These are phyloP conservation scores for Argya squamiceps DNA, from an alignment of 2,797 vertebrate species.

Conservation along the genomic window DNA sequence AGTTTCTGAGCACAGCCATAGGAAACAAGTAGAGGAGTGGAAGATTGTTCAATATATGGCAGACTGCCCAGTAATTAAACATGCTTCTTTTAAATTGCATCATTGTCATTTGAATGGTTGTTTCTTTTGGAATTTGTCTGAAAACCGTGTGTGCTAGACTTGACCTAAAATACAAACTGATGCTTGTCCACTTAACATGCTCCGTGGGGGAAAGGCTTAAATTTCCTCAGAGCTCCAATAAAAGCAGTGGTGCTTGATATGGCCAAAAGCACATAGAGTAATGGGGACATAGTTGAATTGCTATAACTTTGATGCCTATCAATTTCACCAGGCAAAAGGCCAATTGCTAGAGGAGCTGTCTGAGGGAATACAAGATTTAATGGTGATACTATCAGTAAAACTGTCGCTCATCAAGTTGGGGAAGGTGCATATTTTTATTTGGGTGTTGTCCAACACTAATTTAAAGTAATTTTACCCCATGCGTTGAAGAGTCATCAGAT, in stretches of 20 bases:
- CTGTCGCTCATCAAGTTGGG: not conserved
- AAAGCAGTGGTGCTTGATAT: not conserved
- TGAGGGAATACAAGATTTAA: not conserved
- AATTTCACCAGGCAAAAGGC: slow-evolving; percentile 10
- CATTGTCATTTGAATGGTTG: not conserved
- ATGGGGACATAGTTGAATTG: not conserved
- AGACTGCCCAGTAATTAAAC: slow-evolving; percentile 22
- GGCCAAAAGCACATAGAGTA: not conserved
- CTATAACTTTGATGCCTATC: not conserved
- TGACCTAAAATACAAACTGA: not conserved
- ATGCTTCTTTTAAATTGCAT: not conserved
- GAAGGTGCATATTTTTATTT: slow-evolving; percentile 12
- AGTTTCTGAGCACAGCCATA: not conserved
- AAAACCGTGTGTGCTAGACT: not conserved
- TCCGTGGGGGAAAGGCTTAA: not conserved
- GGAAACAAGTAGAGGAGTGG: not conserved
- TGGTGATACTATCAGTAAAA: not conserved
- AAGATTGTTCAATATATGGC: slow-evolving; percentile 34
- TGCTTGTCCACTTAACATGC: not conserved
- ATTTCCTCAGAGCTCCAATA: not conserved
- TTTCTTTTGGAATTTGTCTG: slow-evolving; percentile 2
- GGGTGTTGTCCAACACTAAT: not conserved
- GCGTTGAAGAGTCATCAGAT: not conserved
- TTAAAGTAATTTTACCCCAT: slow-evolving; percentile 11
- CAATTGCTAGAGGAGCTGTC: not conserved